Evolutionary conservation across 1,140 invertebrate species (phyloP).

Genomic region (Leptinotarsa undecemlineata): DNA sequence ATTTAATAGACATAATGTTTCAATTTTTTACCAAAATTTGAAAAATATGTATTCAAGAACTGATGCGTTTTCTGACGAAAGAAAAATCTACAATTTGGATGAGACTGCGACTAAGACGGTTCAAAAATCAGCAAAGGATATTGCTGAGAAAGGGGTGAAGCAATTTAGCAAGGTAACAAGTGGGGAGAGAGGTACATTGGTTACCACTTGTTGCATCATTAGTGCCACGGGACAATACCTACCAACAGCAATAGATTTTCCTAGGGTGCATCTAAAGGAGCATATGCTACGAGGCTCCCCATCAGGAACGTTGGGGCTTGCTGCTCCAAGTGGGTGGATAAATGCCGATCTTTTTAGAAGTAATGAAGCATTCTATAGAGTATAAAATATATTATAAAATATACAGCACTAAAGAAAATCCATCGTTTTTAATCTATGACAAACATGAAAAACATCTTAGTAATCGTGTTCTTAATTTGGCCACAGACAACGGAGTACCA

Average conservation of each 20-base stretch:
- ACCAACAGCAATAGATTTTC: slow-evolving; percentile 49
- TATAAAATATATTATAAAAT: too few species aligned
- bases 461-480: slow-evolving; percentile 40
- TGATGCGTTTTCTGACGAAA: too few species aligned
- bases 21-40: too few species aligned
- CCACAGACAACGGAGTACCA: slow-evolving; percentile 44
- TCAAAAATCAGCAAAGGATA: too few species aligned
- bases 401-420: slow-evolving; percentile 47
- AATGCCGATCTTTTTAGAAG: slow-evolving; percentile 43
- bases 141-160: too few species aligned
- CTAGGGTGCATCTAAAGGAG: slow-evolving; percentile 48
- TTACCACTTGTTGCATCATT: slow-evolving; percentile 48
- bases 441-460: slow-evolving; percentile 23
- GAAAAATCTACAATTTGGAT: too few species aligned
- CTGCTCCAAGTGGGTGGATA: slow-evolving; percentile 36
- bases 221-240: slow-evolving; percentile 11
- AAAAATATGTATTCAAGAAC: too few species aligned
- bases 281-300: slow-evolving; percentile 50
- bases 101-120: too few species aligned
- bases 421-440: neutral
- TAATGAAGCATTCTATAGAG: slow-evolving; percentile 49
- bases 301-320: slow-evolving; percentile 53
- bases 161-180: slow-evolving; percentile 54
- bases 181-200: slow-evolving; percentile 54
- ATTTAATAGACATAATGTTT: too few species aligned